Conservation (phyloP, 2,113 vertebrate species). For the Boleophthalmus pectinirostris region DNA sequence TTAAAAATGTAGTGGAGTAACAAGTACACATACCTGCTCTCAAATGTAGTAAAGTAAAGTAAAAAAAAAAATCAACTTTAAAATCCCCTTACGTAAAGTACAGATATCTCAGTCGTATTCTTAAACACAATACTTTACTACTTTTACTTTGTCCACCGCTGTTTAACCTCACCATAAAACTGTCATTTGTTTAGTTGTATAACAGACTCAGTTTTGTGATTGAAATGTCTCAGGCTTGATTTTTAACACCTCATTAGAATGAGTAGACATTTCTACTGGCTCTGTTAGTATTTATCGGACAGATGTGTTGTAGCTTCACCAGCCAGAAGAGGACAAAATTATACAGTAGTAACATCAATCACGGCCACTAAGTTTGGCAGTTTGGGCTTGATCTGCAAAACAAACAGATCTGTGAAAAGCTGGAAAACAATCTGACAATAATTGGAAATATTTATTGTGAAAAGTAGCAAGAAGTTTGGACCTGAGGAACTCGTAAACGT, state of each 20-base stretch:
- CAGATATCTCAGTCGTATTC: too few relatives aligned
- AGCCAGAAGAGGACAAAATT: constrained; percentile 21
- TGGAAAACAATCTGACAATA: background rate
- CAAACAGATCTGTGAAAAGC: background rate
- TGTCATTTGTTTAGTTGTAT: background rate
- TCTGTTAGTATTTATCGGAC: background rate
- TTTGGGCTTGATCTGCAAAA: background rate
- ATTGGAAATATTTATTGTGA: background rate
- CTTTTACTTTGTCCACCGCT: too few relatives aligned
- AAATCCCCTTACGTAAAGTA: too few relatives aligned
- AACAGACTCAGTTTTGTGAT: background rate
- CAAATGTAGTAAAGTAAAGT: too few relatives aligned
- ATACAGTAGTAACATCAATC: background rate
- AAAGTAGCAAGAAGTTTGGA: background rate
- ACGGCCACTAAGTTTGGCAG: background rate
- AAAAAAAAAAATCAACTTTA: too few relatives aligned
- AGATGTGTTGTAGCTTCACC: background rate
- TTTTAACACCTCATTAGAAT: background rate
- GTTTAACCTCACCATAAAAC: too few relatives aligned
- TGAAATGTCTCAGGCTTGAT: background rate
- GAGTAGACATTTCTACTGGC: background rate
- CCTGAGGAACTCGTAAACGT: too few relatives aligned
- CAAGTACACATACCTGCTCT: too few relatives aligned
- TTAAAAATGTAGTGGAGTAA: too few relatives aligned
- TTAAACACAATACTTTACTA: too few relatives aligned